These are phyloP conservation scores for mouse (Mus musculus) DNA, from an alignment of 2,113 vertebrate species.

Conservation along the genomic window GRCm39 chr3:123586501-123587000, in stretches of 20 bases:
- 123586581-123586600: too few relatives aligned
- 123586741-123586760: not conserved
- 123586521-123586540: too few relatives aligned
- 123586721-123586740: not conserved
- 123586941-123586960: too few relatives aligned
- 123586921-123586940: too few relatives aligned
- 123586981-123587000: not conserved
- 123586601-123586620: too few relatives aligned
- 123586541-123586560: too few relatives aligned
- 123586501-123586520: not conserved
- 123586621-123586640: too few relatives aligned
- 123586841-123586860: slow-evolving; percentile 14
- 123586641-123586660: too few relatives aligned
- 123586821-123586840: not conserved
- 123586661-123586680: too few relatives aligned
- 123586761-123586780: not conserved
- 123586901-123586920: too few relatives aligned
- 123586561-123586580: too few relatives aligned
- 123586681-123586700: too few relatives aligned
- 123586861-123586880: not conserved
- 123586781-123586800: slow-evolving; percentile 3
- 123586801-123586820: not conserved
- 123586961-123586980: not conserved
- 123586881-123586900: slow-evolving; percentile 17
- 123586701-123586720: not conserved